phyloP scores from a whole-genome alignment of 2,797 vertebrate species.

The Macropodus opercularis region DNA sequence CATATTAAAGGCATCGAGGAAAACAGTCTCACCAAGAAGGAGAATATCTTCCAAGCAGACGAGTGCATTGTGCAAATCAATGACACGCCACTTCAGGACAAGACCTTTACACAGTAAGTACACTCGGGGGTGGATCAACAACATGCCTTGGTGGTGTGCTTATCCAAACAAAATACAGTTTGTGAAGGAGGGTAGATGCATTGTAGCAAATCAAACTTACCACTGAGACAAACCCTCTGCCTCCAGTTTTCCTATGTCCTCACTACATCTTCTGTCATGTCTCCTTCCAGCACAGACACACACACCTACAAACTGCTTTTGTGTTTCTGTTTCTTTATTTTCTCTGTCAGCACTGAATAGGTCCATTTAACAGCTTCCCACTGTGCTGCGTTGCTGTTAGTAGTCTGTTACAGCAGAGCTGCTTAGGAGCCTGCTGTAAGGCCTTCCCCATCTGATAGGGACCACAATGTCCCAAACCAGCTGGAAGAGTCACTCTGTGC shows the following conservation, averaged over 20 bases:
- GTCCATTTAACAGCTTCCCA: conserved; percentile 45
- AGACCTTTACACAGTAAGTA: conserved; percentile 92
- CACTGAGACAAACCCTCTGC: too few species aligned
- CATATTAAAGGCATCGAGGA: conserved; percentile 92
- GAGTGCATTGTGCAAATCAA: conserved; percentile 96
- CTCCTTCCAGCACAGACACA: background rate
- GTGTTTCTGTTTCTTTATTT: background rate
- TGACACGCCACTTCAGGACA: conserved; percentile 87
- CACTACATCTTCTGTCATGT: conserved; percentile 30
- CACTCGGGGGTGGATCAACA: too few species aligned
- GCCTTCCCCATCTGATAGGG: conserved; percentile 54
- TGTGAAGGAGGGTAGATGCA: too few species aligned
- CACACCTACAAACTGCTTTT: background rate
- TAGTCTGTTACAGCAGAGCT: conserved; percentile 44
- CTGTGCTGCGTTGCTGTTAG: conserved; percentile 42
- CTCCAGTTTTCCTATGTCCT: conserved; percentile 20
- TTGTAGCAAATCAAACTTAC: too few species aligned
- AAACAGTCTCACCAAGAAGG: conserved; percentile 87
- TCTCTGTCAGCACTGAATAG: conserved; percentile 24
- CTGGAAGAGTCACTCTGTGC: conserved; percentile 45
- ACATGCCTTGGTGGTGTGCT: too few species aligned
- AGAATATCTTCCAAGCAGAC: conserved; percentile 88
- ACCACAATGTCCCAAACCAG: conserved; percentile 51
- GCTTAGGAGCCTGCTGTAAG: conserved; percentile 40
- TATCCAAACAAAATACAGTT: too few species aligned